Percentiles rank a stretch among this genome's conserved stretches.
phyloP scores from a whole-genome alignment of 2,797 vertebrate genomes.

The Dryobates pubescens region DNA sequence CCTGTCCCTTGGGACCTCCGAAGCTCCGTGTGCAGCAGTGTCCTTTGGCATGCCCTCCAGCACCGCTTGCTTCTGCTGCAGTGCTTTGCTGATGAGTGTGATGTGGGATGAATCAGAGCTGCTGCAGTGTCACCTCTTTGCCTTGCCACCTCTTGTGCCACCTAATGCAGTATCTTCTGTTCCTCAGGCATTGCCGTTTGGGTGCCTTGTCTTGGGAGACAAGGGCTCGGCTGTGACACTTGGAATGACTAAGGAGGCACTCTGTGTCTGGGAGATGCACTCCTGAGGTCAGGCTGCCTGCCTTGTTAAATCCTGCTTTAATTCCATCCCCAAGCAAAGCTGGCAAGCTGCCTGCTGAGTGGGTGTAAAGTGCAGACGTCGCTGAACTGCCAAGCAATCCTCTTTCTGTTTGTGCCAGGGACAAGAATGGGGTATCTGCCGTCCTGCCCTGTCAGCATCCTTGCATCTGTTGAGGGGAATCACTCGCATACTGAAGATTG shows the following conservation, averaged over 20 bases:
- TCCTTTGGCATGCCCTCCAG: constrained; percentile 43
- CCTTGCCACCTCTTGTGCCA: not conserved
- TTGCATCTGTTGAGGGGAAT: not conserved
- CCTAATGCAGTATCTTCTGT: constrained; percentile 1
- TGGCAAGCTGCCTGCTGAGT: constrained; percentile 49
- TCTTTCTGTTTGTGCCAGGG: not conserved
- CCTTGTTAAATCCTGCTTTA: constrained; percentile 40
- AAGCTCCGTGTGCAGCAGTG: not conserved
- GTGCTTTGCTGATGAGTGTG: not conserved
- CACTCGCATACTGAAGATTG: not conserved
- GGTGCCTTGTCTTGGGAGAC: not conserved
- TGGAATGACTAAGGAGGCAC: constrained; percentile 19
- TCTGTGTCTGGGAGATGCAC: constrained; percentile 22
- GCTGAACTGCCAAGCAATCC: constrained; percentile 27
- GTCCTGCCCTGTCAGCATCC: not conserved
- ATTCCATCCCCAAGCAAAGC: constrained; percentile 10
- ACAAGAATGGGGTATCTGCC: constrained; percentile 18
- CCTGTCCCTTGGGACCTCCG: not conserved
- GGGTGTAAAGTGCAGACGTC: constrained; percentile 42
- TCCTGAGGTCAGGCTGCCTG: constrained; percentile 49
- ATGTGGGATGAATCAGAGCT: not conserved
- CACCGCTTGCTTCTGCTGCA: not conserved
- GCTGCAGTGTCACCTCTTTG: constrained; percentile 27
- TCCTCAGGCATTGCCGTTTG: not conserved
- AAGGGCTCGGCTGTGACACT: not conserved